phyloP scores from a whole-genome alignment of 2,888 invertebrate genomes.

The Monoplex corrugatus region DNA sequence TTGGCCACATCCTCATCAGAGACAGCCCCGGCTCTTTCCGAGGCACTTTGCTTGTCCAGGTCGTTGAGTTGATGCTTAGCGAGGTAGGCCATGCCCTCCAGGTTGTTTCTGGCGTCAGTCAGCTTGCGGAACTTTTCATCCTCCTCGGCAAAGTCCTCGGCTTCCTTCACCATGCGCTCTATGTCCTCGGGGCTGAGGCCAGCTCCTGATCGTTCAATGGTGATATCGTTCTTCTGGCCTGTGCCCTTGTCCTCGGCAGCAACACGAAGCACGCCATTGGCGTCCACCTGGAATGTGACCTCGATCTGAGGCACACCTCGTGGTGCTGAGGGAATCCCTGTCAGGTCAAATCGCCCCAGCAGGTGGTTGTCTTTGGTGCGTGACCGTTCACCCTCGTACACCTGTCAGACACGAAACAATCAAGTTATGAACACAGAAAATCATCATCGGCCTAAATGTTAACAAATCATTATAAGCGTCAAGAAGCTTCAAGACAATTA shows the following conservation, averaged over 20 bases:
- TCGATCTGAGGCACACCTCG: constrained; percentile 83
- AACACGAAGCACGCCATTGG: constrained; percentile 83
- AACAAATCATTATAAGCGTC: no score
- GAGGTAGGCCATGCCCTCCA: constrained; percentile 96
- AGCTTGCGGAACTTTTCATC: constrained; percentile 92
- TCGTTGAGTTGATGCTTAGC: constrained; percentile 97
- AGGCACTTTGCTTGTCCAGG: constrained; percentile 86
- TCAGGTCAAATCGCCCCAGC: constrained; percentile 98
- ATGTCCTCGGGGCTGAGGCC: constrained; percentile 98
- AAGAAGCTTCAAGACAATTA: no score
- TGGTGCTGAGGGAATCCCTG: constrained; percentile 93
- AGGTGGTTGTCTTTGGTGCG: constrained; percentile 99
- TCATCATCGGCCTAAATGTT: constrained; percentile 86
- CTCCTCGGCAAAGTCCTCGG: constrained; percentile 99
- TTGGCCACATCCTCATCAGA: constrained; percentile 94
- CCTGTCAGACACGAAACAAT: constrained; percentile 66
- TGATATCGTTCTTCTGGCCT: constrained; percentile 98
- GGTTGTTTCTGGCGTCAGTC: constrained; percentile 97
- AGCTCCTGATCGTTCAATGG: constrained; percentile 99
- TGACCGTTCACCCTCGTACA: constrained; percentile 98
- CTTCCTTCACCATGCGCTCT: constrained; percentile 99
- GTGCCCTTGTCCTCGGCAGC: constrained; percentile 99
- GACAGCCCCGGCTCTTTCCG: constrained; percentile 87
- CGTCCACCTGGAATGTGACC: constrained; percentile 84
- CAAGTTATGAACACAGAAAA: neutral